Evolutionary conservation across 2,888 invertebrate species (phyloP).

Genomic region (Plagodis pulveraria): DNA sequence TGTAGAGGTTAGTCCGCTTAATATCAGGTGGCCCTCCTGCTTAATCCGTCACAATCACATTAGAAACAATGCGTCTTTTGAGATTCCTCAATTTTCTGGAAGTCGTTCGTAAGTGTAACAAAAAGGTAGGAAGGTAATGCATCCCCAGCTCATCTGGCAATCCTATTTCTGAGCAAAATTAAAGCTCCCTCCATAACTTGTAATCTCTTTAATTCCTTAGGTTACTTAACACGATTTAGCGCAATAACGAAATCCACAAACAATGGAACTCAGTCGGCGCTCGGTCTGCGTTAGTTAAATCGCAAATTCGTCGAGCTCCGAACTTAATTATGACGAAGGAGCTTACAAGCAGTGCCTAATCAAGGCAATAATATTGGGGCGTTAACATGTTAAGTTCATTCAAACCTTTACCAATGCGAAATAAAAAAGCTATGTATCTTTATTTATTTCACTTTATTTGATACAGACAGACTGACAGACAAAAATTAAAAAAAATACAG

Average conservation of each 20-base stretch:
- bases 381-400: neutral
- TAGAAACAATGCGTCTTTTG: too few species aligned
- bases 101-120: too few species aligned
- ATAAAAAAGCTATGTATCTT: too few species aligned
- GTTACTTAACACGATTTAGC: conserved; percentile 52
- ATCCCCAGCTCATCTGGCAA: too few species aligned
- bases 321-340: conserved; percentile 54
- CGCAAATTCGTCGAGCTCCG: conserved; percentile 53
- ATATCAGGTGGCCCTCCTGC: too few species aligned
- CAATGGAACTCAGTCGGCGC: conserved; percentile 49
- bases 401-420: too few species aligned
- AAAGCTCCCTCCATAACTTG: conserved; percentile 24
- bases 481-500: too few species aligned
- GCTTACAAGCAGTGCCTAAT: conserved; percentile 14
- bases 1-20: too few species aligned
- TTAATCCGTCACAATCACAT: too few species aligned
- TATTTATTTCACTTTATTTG: neutral
- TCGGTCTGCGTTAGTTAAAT: conserved; percentile 52
- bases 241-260: conserved; percentile 59
- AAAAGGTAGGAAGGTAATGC: too few species aligned
- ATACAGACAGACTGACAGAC: too few species aligned
- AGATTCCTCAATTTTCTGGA: too few species aligned
- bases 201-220: conserved; percentile 10
- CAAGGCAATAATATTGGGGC: neutral
- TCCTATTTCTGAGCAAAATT: neutral